Conservation (phyloP, 2,888 invertebrate species). For the Aphelenchoides bicaudatus region DNA sequence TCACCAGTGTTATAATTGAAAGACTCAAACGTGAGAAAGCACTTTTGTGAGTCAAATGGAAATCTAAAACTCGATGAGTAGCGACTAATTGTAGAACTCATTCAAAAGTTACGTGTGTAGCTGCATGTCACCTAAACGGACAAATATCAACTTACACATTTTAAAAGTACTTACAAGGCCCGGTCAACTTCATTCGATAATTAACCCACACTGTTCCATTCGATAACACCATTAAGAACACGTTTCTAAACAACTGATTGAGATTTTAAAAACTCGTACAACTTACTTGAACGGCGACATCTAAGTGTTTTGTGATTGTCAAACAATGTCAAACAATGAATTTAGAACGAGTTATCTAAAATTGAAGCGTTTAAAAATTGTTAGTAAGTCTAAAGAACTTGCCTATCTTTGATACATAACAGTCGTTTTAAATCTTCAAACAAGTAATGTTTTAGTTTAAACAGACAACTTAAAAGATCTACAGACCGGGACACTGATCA, state of each 20-base stretch:
- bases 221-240: constrained; percentile 59
- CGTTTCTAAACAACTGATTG: constrained; percentile 44
- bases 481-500: no score
- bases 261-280: constrained; percentile 11
- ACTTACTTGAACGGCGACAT: no score
- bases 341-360: background rate
- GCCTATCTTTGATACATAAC: no score
- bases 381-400: no score
- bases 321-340: no score
- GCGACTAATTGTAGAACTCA: background rate
- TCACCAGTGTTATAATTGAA: constrained; percentile 61
- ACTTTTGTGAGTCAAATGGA: constrained; percentile 57
- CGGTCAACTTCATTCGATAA: constrained; percentile 57
- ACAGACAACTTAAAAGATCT: no score
- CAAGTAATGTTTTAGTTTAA: no score
- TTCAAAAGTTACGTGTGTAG: constrained; percentile 37
- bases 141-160: background rate
- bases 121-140: constrained; percentile 60
- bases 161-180: background rate
- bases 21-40: constrained; percentile 60
- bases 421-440: no score
- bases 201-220: constrained; percentile 60
- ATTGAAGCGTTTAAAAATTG: constrained; percentile 9
- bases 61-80: constrained; percentile 30
- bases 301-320: no score